phyloP scores from a whole-genome alignment of 1,140 invertebrate genomes.

The Samia ricini region DNA sequence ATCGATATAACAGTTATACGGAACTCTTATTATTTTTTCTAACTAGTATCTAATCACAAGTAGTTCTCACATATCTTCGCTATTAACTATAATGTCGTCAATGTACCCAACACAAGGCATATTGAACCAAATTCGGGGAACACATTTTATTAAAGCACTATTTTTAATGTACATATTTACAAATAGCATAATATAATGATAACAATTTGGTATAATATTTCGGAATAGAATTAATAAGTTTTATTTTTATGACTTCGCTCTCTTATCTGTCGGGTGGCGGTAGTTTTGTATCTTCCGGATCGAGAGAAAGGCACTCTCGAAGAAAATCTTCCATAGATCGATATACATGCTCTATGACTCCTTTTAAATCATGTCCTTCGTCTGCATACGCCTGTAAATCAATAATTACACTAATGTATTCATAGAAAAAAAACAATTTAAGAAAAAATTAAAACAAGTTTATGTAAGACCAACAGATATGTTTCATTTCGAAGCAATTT shows the following conservation, averaged over 20 bases:
- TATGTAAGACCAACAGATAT: too few relatives aligned
- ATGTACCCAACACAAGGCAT: conserved; percentile 30
- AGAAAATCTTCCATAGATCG: conserved; percentile 92
- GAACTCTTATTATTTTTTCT: conserved; percentile 11
- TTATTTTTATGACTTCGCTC: conserved; percentile 3
- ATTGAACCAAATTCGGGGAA: conserved; percentile 49
- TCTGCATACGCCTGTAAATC: conserved; percentile 87
- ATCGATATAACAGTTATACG: conserved; percentile 21
- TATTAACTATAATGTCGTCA: conserved; percentile 22
- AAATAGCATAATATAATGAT: conserved; percentile 42
- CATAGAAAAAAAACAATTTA: too few relatives aligned
- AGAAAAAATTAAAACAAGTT: too few relatives aligned
- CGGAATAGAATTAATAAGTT: conserved; percentile 9
- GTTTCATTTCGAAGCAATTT: too few relatives aligned
- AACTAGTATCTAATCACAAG: conserved; percentile 46
- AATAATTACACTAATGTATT: conserved; percentile 7
- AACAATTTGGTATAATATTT: conserved; percentile 43
- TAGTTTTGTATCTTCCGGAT: conserved; percentile 82
- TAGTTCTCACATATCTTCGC: conserved; percentile 32
- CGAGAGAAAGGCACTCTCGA: conserved; percentile 89
- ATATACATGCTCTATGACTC: conserved; percentile 90
- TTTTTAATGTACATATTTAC: conserved; percentile 72
- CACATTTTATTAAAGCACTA: conserved; percentile 72
- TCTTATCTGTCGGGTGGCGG: conserved; percentile 76
- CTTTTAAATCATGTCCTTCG: conserved; percentile 87